Conservation (phyloP, 1,140 invertebrate species). For the Palaemon carinicauda region DNA sequence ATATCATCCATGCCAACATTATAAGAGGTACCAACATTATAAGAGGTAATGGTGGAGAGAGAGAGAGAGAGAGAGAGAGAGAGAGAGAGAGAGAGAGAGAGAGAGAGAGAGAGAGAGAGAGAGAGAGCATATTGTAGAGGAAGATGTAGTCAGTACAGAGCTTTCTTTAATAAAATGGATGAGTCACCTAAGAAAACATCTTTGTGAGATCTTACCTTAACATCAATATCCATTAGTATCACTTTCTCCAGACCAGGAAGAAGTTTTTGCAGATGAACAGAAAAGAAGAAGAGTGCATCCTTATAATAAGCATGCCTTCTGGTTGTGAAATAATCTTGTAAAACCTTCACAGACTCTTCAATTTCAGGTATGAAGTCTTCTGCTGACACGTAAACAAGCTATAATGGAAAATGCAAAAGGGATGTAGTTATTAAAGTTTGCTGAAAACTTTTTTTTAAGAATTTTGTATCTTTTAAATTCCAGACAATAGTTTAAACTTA, state of each 20-base stretch:
- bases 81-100: too few species aligned
- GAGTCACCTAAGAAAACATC: neutral
- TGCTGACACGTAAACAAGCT: conserved; percentile 63
- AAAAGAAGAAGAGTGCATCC: conserved; percentile 83
- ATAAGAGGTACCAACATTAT: too few species aligned
- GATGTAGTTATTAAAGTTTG: neutral
- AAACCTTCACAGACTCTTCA: conserved; percentile 73
- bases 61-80: too few species aligned
- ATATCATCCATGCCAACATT: too few species aligned
- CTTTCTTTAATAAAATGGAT: neutral
- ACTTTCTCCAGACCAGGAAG: conserved; percentile 71
- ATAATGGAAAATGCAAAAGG: conserved; percentile 62
- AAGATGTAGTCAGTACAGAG: too few species aligned
- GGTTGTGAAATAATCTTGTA: conserved; percentile 80
- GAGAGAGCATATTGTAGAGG: too few species aligned
- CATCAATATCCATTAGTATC: conserved; percentile 82
- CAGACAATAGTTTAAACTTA: too few species aligned
- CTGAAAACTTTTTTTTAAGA: conserved; percentile 10
- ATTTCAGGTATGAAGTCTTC: conserved; percentile 71
- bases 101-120: too few species aligned
- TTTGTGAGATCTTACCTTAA: conserved; percentile 71
- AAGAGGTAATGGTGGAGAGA: too few species aligned
- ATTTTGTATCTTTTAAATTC: neutral
- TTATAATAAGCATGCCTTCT: conserved; percentile 83
- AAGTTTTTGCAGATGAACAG: conserved; percentile 78